Conservation (phyloP, 1,140 invertebrate genomes). For the Lepeophtheirus salmonis region DNA sequence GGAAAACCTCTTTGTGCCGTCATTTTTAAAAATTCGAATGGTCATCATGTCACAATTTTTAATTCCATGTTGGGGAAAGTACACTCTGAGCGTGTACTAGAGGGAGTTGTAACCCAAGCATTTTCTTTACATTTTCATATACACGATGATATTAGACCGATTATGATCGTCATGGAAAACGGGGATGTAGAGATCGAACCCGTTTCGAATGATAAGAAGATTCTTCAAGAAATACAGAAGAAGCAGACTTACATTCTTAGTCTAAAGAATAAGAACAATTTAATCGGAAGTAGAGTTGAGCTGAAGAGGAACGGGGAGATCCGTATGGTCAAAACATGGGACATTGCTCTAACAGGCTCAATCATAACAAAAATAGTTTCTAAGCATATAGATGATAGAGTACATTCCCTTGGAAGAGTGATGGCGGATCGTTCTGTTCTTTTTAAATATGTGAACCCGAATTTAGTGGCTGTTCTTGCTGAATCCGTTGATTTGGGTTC, state of each 20-base stretch:
- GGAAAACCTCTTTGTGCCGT: neutral
- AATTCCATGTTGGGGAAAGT: conserved; percentile 3
- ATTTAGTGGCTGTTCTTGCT: conserved; percentile 67
- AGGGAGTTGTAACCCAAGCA: neutral
- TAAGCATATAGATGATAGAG: conserved; percentile 57
- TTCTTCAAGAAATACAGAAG: neutral
- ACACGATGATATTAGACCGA: conserved; percentile 4
- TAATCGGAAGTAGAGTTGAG: neutral
- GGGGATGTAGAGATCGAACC: neutral
- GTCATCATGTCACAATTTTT: neutral
- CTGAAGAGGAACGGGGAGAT: neutral
- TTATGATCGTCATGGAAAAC: conserved; percentile 1
- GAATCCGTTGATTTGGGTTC: conserved; percentile 42
- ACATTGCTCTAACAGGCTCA: neutral
- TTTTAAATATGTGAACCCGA: conserved; percentile 97
- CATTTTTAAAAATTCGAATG: neutral
- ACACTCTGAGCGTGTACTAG: neutral
- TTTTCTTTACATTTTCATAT: conserved; percentile 5
- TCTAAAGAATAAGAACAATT: neutral
- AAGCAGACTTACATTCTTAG: neutral
- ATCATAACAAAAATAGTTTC: neutral
- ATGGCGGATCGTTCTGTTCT: conserved; percentile 83
- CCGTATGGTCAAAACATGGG: neutral
- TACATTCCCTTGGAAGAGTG: conserved; percentile 87
- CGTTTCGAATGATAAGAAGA: neutral